Evolutionary conservation across 2,113 vertebrate genomes (phyloP).

Genomic region (Muntiacus muntjak): DNA sequence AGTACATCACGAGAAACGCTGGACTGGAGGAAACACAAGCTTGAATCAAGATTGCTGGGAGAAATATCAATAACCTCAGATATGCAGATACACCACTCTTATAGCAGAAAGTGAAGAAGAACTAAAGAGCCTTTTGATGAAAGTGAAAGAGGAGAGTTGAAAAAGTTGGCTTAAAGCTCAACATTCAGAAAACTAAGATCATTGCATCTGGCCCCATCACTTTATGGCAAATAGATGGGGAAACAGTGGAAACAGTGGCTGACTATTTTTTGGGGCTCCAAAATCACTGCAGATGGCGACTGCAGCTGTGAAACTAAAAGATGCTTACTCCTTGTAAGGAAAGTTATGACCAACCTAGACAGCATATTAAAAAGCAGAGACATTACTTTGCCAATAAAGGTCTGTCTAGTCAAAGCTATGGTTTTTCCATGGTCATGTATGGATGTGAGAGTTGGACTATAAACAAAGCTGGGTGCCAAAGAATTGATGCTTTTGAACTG

Average conservation of each 20-base stretch:
- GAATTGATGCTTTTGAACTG: background rate
- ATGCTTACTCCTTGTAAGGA: background rate
- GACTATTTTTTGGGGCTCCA: background rate
- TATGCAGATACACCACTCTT: background rate
- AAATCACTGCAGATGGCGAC: background rate
- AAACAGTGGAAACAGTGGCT: background rate
- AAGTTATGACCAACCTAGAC: background rate
- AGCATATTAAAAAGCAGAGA: background rate
- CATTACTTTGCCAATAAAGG: background rate
- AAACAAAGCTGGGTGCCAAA: accelerated
- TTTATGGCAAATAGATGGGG: background rate
- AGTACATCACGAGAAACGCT: background rate
- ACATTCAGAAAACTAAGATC: background rate
- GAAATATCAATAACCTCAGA: background rate
- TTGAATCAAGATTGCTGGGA: background rate
- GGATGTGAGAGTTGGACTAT: background rate
- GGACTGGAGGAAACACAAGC: background rate
- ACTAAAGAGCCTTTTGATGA: background rate
- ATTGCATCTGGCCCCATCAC: background rate
- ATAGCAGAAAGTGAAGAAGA: background rate
- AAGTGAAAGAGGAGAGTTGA: background rate
- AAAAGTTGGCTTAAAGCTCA: background rate
- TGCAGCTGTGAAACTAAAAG: background rate
- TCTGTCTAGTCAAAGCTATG: background rate
- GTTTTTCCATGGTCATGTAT: background rate